Conservation (phyloP, 2,888 invertebrate genomes). For the Dromius quadrimaculatus region DNA sequence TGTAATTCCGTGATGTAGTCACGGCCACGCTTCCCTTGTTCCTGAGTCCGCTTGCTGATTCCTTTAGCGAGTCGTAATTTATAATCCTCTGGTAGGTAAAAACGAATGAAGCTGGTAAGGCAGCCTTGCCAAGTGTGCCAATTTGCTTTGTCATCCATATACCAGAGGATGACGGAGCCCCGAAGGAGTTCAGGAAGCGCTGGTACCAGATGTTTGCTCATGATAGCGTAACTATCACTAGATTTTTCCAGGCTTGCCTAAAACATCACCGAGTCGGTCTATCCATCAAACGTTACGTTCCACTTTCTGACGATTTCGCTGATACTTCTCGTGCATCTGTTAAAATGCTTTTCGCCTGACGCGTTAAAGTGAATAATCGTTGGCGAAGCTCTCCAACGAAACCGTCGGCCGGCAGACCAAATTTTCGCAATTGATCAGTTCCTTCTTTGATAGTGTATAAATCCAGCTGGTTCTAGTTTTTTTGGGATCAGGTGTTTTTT, state of each 20-base stretch:
- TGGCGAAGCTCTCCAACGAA: slow-evolving; percentile 1
- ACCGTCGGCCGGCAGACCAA: not conserved
- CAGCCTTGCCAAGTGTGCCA: slow-evolving; percentile 26
- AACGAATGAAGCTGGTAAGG: too few species aligned
- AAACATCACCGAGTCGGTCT: slow-evolving; percentile 26
- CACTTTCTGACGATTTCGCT: slow-evolving; percentile 17
- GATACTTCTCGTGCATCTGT: not conserved
- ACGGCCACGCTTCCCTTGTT: too few species aligned
- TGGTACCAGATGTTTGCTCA: not conserved
- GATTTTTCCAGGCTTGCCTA: slow-evolving; percentile 21
- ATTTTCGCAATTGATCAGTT: not conserved
- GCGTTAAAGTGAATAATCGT: not conserved
- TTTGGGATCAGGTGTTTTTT: too few species aligned
- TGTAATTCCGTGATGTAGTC: too few species aligned
- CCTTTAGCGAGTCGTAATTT: too few species aligned
- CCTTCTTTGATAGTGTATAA: not conserved
- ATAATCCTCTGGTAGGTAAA: too few species aligned
- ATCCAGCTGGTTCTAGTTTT: not conserved
- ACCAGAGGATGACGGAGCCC: slow-evolving; percentile 29
- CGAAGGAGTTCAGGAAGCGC: slow-evolving; percentile 36
- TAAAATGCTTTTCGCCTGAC: not conserved
- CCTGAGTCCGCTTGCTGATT: too few species aligned
- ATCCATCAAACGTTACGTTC: slow-evolving; percentile 29
- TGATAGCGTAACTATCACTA: slow-evolving; percentile 10
- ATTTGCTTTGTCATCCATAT: slow-evolving; percentile 11